A percentile compares a stretch with the other conserved stretches of the same genome.
These are phyloP conservation scores for Hippoglossus stenolepis DNA, from an alignment of 2,113 vertebrate genomes.

Conservation along the genomic window DNA sequence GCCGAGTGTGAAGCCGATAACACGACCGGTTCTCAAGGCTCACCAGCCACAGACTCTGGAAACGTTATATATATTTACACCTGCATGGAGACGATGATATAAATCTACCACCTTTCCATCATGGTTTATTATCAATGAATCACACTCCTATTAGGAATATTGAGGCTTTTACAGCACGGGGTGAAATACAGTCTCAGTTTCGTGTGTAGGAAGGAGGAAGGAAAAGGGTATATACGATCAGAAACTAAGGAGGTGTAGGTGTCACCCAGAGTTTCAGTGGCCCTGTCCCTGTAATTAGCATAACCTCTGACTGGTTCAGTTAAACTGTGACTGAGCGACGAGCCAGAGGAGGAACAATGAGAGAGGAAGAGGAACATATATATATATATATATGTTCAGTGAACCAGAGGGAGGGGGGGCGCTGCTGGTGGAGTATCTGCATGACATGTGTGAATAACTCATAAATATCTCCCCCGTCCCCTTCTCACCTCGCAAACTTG, in stretches of 20 bases:
- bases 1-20: too few species aligned
- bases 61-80: too few species aligned
- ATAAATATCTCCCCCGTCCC: conserved; percentile 37
- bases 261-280: conserved; percentile 35
- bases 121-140: too few species aligned
- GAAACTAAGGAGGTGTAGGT: conserved; percentile 20
- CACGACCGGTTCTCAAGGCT: too few species aligned
- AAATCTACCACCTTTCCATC: too few species aligned
- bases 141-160: too few species aligned
- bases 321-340: conserved; percentile 49
- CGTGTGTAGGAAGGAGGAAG: neutral
- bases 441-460: conserved; percentile 60
- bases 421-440: conserved; percentile 16
- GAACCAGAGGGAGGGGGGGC: neutral
- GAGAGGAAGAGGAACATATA: neutral
- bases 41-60: too few species aligned
- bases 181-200: too few species aligned
- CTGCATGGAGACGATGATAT: too few species aligned
- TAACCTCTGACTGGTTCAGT: conserved; percentile 32
- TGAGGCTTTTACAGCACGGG: too few species aligned
- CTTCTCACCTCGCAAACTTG: conserved; percentile 30
- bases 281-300: conserved; percentile 44
- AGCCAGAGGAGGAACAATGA: neutral
- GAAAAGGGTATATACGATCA: neutral
- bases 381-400: neutral